A percentile compares a stretch with the other conserved stretches of the same genome.
Evolutionary conservation across 2,113 vertebrate species (phyloP).

Genomic region (Chloebia gouldiae): DNA sequence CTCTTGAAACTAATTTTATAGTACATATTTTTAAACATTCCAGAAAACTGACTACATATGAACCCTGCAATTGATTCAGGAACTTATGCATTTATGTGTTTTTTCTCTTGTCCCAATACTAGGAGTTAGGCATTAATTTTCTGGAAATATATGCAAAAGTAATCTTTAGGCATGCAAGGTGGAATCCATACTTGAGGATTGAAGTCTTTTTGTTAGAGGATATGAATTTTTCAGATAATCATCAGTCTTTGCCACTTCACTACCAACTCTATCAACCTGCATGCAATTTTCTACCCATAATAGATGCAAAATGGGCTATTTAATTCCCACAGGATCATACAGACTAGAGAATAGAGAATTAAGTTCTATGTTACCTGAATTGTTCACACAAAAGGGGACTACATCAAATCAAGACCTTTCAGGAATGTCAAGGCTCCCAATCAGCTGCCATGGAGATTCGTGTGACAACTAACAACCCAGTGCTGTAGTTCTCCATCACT

Average conservation of each 20-base stretch:
- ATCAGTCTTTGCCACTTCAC: slow-evolving; percentile 1
- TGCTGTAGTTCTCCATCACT: not conserved
- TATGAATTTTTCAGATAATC: slow-evolving; percentile 23
- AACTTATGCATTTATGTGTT: not conserved
- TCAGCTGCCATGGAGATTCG: not conserved
- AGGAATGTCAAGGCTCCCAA: not conserved
- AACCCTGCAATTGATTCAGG: accelerated
- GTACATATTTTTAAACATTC: not conserved
- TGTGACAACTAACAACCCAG: not conserved
- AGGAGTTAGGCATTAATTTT: not conserved
- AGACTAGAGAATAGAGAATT: not conserved
- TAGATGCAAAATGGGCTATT: not conserved
- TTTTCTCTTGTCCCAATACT: not conserved
- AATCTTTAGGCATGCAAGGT: not conserved
- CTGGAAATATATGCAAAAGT: not conserved
- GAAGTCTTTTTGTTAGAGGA: not conserved
- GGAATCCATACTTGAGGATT: not conserved
- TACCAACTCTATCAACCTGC: not conserved
- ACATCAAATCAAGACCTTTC: slow-evolving; percentile 2
- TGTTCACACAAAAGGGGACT: not conserved
- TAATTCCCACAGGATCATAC: not conserved
- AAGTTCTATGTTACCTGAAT: not conserved
- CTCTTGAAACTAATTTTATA: not conserved
- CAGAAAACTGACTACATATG: not conserved
- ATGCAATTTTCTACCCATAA: not conserved